Base-by-base conservation (phyloP, 2,797 vertebrate genomes). In the Liparis tanakae region DNA sequence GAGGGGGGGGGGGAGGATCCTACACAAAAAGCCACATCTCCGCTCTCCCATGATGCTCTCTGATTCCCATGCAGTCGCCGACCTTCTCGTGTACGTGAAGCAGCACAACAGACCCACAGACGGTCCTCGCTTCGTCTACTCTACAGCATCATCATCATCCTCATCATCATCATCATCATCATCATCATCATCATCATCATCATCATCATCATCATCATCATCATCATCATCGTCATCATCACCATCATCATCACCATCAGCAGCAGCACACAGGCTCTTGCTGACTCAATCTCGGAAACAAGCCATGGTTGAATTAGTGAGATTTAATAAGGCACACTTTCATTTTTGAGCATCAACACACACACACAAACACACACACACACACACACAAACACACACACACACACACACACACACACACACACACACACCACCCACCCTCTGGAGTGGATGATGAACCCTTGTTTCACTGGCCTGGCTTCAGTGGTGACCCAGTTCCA, bases 281-380 rank as follows among this genome's bases (percentile, higher is more conserved):
- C 91, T 93, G 91, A 93, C 84, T 93, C 92, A 92, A 67, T 74
- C 83, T 87, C 73, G 1, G 17, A 22, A 22, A 30, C 18, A 43
- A 78, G 57, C 78, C 58, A 81, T 69, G 66, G 76, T 64, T 76
- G 79, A 82, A 82, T 85, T 70, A 41, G 51, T 34, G 67, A 59
- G 60, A 61, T 89, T 72, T 73, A 82, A 88, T 84, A 77, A 79
- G 39, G 70, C 74, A 72, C 62, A 71, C 70, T 61, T 55, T 80
- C 60, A 0, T 60, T 69, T 83, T 68, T 62, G 51, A 61, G 64
- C 56, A 73, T 78, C 67, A 80, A 15, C n/a, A n/a, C n/a, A n/a
- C n/a, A n/a, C n/a, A n/a, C n/a, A n/a, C n/a, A n/a, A n/a, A 1
- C 25, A 30, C 25, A 30, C 25, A 30, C 25, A 30, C 61, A 15